A percentile compares a stretch with the other conserved stretches of the same genome.
phyloP scores from a whole-genome alignment of 2,113 vertebrate species.

The Pteruthius melanotis region DNA sequence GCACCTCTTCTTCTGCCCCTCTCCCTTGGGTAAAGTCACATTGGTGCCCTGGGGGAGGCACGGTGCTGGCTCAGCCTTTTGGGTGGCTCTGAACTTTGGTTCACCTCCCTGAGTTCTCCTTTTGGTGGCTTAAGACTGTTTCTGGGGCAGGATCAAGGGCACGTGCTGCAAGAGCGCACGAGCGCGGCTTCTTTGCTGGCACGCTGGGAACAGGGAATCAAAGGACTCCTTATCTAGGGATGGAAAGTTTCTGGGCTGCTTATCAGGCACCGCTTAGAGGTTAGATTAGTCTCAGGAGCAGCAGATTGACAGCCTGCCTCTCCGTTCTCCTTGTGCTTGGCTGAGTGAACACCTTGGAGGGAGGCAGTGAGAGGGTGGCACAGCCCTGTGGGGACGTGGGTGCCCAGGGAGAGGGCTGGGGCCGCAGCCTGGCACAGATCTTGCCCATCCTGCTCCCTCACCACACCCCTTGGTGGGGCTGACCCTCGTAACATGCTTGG shows the following conservation, averaged over 20 bases:
- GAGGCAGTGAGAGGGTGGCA: not conserved
- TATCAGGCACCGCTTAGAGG: not conserved
- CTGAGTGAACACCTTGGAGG: not conserved
- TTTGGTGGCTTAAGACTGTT: not conserved
- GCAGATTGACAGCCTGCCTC: not conserved
- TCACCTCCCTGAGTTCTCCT: not conserved
- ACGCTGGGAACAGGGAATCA: not conserved
- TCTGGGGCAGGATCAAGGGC: constrained; percentile 6
- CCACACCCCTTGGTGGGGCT: fast-evolving
- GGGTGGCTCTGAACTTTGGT: not conserved
- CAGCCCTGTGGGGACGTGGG: not conserved
- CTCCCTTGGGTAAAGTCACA: not conserved
- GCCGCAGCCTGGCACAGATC: not conserved
- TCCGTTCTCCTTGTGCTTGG: not conserved
- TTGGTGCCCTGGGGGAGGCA: not conserved
- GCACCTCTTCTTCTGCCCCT: not conserved
- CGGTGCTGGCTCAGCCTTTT: not conserved
- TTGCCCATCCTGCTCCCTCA: not conserved
- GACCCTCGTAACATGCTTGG: fast-evolving
- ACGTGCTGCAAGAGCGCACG: not conserved
- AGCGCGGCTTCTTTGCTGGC: not conserved
- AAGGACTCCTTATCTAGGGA: constrained; percentile 28
- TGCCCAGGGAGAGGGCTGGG: not conserved
- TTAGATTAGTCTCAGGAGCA: not conserved
- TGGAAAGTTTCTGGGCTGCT: constrained; percentile 49